A percentile compares a stretch with the other conserved stretches of the same genome.
Conservation (phyloP, 2,797 vertebrate genomes). For the Pitangus sulphuratus region DNA sequence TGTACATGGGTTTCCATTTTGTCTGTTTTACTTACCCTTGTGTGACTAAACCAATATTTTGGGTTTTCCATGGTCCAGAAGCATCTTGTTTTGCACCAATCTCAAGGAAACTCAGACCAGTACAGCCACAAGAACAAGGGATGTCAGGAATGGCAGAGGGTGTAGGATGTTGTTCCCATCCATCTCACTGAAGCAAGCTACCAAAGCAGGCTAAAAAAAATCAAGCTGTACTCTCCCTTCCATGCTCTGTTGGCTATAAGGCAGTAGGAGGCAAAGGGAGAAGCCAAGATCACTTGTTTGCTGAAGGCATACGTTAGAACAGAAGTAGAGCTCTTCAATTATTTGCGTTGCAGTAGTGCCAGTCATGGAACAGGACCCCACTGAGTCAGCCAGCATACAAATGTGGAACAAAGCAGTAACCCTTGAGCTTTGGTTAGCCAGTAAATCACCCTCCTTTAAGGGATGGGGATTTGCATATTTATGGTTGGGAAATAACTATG, state of each 20-base stretch:
- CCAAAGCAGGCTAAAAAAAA: background rate
- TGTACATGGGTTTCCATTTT: background rate
- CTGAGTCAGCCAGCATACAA: background rate
- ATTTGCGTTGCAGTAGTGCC: background rate
- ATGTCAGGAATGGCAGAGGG: background rate
- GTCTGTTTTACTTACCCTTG: background rate
- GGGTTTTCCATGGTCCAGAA: background rate
- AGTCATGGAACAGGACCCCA: background rate
- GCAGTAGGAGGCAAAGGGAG: background rate
- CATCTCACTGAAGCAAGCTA: background rate
- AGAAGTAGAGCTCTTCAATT: background rate
- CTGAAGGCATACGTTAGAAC: background rate
- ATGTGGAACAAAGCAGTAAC: slow-evolving; percentile 1
- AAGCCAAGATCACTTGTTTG: background rate
- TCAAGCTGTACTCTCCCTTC: background rate
- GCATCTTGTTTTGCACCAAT: background rate
- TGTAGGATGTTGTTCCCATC: background rate
- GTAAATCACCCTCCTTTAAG: background rate
- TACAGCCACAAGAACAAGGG: background rate
- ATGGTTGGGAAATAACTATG: background rate
- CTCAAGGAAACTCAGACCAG: background rate
- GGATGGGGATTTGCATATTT: background rate
- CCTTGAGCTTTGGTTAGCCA: background rate
- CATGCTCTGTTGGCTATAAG: background rate
- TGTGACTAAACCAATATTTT: background rate